These are phyloP conservation scores for Tetramorium simillimum DNA, from an alignment of 1,140 invertebrate genomes.

Conservation along the genomic window DNA sequence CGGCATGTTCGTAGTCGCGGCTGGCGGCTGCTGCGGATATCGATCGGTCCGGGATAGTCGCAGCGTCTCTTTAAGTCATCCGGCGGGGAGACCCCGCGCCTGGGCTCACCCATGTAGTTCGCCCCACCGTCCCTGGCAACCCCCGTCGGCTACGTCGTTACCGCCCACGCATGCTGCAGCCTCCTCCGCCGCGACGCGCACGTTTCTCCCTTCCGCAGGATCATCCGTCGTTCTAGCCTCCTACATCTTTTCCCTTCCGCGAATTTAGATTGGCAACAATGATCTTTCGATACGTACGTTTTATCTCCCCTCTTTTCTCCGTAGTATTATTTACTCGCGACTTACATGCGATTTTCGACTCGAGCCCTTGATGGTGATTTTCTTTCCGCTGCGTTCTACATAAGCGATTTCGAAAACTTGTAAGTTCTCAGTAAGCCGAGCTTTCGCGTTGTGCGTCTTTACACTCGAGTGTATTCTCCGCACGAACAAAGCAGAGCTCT, in stretches of 20 bases:
- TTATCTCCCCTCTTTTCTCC: neutral
- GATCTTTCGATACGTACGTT: constrained; percentile 1
- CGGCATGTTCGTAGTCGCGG: constrained; percentile 62
- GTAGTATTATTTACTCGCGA: neutral
- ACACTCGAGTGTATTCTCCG: constrained; percentile 7
- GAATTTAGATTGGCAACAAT: constrained; percentile 18
- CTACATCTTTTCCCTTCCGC: constrained; percentile 1
- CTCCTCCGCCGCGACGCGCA: constrained; percentile 8
- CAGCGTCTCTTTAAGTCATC: constrained; percentile 85
- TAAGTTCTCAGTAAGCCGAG: constrained; percentile 24
- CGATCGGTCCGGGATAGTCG: constrained; percentile 81
- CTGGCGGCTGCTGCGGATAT: constrained; percentile 79
- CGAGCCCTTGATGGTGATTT: neutral
- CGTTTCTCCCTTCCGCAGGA: neutral
- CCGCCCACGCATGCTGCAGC: constrained; percentile 48
- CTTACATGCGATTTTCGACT: neutral
- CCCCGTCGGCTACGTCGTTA: constrained; percentile 12
- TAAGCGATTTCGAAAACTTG: constrained; percentile 11
- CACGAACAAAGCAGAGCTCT: constrained; percentile 20
- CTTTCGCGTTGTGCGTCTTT: constrained; percentile 16
- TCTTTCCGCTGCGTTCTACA: neutral
- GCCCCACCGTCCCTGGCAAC: constrained; percentile 55
- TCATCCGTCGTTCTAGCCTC: neutral
- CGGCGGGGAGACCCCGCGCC: constrained; percentile 66
- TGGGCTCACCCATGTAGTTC: constrained; percentile 62